A percentile compares a stretch with the other conserved stretches of the same genome.
Evolutionary conservation across 2,113 vertebrate genomes (phyloP).

Genomic region (Dicentrarchus labrax): DNA sequence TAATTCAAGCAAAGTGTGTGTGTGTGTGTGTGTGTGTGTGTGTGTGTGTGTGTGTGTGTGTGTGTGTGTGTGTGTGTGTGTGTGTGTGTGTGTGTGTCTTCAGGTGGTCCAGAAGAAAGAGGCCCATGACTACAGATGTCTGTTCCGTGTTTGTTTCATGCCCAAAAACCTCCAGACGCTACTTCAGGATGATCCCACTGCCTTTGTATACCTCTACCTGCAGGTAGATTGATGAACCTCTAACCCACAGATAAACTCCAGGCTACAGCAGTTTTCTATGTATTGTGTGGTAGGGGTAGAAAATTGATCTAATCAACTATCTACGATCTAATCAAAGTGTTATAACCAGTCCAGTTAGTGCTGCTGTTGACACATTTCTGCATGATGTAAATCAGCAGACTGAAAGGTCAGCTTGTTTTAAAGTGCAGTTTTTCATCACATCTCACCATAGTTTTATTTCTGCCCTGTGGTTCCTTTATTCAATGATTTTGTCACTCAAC

Average conservation of each 20-base stretch:
- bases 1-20: background rate
- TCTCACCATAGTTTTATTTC: background rate
- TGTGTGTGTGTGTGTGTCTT: background rate
- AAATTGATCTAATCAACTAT: background rate
- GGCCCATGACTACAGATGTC: constrained; percentile 91
- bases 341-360: background rate
- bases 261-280: too few species aligned
- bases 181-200: constrained; percentile 90
- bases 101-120: constrained; percentile 95
- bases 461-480: background rate
- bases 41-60: background rate
- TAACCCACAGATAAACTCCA: background rate
- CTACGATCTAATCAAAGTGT: background rate
- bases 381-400: background rate
- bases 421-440: background rate
- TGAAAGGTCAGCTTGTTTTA: background rate
- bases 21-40: background rate
- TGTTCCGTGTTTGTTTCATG: constrained; percentile 95
- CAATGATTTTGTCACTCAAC: background rate
- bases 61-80: background rate
- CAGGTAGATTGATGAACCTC: constrained; percentile 85
- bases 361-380: background rate
- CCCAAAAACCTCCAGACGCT: constrained; percentile 89
- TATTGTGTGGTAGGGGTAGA: background rate
- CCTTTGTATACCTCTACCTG: constrained; percentile 95